Evolutionary conservation across 2,113 vertebrate species (phyloP).

Genomic region (Spea multiplicata): DNA sequence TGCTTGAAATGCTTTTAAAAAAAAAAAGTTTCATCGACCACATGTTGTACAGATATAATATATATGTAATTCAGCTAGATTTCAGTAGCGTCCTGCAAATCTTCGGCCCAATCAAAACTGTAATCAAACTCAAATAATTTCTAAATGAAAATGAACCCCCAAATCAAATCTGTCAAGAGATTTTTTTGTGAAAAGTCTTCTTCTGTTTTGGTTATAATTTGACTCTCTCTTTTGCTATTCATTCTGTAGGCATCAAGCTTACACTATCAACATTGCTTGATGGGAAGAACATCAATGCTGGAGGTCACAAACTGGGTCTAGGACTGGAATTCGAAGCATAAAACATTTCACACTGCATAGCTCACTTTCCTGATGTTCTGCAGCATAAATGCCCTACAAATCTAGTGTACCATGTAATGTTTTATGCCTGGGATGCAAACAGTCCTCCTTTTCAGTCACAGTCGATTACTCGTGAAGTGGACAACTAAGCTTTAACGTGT

Average conservation of each 20-base stretch:
- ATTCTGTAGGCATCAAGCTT: slow-evolving; percentile 82
- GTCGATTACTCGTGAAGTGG: slow-evolving; percentile 65
- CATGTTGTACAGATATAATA: too few species aligned
- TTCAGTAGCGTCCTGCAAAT: too few species aligned
- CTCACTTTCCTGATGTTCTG: slow-evolving; percentile 67
- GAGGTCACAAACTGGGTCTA: slow-evolving; percentile 93
- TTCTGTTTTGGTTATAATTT: neutral
- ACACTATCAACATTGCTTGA: slow-evolving; percentile 92
- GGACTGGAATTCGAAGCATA: slow-evolving; percentile 97
- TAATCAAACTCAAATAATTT: too few species aligned
- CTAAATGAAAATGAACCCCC: too few species aligned
- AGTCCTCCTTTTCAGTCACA: slow-evolving; percentile 64
- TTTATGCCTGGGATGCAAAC: slow-evolving; percentile 73
- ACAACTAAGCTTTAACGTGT: slow-evolving; percentile 68
- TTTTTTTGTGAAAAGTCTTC: neutral
- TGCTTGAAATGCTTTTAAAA: too few species aligned
- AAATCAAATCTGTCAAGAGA: too few species aligned
- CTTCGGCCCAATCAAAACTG: too few species aligned
- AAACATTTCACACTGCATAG: slow-evolving; percentile 52
- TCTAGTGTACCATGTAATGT: slow-evolving; percentile 78
- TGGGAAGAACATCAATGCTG: slow-evolving; percentile 93
- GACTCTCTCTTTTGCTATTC: slow-evolving; percentile 28
- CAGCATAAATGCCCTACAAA: slow-evolving; percentile 81
- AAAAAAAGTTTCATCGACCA: too few species aligned
- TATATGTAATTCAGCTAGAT: too few species aligned